Conservation (phyloP, 1,140 invertebrate genomes). For the Caerostris darwini region DNA sequence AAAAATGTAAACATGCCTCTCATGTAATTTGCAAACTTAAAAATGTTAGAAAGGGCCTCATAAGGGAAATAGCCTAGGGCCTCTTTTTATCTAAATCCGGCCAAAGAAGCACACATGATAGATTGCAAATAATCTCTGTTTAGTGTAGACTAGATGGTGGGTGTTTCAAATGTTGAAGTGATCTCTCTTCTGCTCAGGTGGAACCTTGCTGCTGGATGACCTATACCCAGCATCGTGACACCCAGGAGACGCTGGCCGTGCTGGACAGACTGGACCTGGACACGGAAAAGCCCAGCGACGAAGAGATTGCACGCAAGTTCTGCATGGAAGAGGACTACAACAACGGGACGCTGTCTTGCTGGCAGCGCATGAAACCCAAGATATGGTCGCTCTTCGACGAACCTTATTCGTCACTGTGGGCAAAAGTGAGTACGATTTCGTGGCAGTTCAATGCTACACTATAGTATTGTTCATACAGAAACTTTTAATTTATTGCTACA, state of each 20-base stretch:
- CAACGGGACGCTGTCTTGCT: conserved; percentile 88
- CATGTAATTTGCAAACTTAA: too few species aligned
- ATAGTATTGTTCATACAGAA: too few species aligned
- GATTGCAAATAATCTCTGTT: too few species aligned
- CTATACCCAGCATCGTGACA: conserved; percentile 98
- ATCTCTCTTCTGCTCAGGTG: conserved; percentile 81
- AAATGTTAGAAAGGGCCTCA: too few species aligned
- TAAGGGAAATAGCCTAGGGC: too few species aligned
- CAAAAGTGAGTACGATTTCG: conserved; percentile 84
- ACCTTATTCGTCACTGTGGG: conserved; percentile 91
- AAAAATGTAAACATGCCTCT: too few species aligned
- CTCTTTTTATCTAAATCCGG: too few species aligned
- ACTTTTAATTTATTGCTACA: too few species aligned
- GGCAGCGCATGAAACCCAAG: conserved; percentile 91
- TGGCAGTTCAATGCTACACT: too few species aligned
- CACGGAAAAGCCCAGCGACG: conserved; percentile 90
- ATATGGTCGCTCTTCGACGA: conserved; percentile 96
- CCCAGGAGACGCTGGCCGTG: conserved; percentile 93
- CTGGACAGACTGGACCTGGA: conserved; percentile 92
- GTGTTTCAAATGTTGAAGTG: background rate
- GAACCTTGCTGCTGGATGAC: conserved; percentile 97
- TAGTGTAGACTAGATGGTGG: too few species aligned
- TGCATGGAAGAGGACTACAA: conserved; percentile 93
- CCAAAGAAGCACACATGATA: too few species aligned
- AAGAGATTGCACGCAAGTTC: conserved; percentile 93